Evolutionary conservation across 2,888 invertebrate species (phyloP).

Genomic region (Rhagium mordax): DNA sequence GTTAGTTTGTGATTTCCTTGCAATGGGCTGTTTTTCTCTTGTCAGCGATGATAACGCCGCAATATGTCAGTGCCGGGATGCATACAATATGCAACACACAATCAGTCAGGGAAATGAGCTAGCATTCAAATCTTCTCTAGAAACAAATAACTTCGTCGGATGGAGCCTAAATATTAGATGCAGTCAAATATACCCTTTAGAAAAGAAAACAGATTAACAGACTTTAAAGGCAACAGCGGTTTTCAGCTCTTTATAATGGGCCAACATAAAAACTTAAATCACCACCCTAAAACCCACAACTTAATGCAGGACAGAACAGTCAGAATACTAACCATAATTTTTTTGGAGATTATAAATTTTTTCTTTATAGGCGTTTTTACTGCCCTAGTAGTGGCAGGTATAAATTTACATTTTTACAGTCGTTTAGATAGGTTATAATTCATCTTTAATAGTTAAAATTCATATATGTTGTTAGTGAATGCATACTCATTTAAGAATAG

Average conservation of each 20-base stretch:
- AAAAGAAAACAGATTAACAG: conserved; percentile 40
- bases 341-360: conserved; percentile 15
- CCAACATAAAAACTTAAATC: conserved; percentile 5
- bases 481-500: not conserved
- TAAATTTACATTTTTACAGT: conserved; percentile 28
- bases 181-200: conserved; percentile 31
- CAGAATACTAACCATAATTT: not conserved
- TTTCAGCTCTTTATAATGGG: conserved; percentile 1
- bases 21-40: not conserved
- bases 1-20: conserved; percentile 20
- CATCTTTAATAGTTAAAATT: conserved; percentile 4
- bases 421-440: conserved; percentile 14
- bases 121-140: conserved; percentile 64
- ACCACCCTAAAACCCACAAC: conserved; percentile 11
- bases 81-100: conserved; percentile 51
- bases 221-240: conserved; percentile 35
- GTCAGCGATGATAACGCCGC: conserved; percentile 12
- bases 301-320: conserved; percentile 1
- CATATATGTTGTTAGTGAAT: not conserved
- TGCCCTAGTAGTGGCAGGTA: conserved; percentile 11
- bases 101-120: conserved; percentile 62
- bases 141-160: conserved; percentile 56
- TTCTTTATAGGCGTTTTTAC: conserved; percentile 18
- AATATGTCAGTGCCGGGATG: conserved; percentile 37
- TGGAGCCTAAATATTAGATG: conserved; percentile 53